Percentiles rank a stretch among this genome's conserved stretches.
Conservation (phyloP, 2,888 invertebrate genomes). For the Callyntrura guangdongensis region DNA sequence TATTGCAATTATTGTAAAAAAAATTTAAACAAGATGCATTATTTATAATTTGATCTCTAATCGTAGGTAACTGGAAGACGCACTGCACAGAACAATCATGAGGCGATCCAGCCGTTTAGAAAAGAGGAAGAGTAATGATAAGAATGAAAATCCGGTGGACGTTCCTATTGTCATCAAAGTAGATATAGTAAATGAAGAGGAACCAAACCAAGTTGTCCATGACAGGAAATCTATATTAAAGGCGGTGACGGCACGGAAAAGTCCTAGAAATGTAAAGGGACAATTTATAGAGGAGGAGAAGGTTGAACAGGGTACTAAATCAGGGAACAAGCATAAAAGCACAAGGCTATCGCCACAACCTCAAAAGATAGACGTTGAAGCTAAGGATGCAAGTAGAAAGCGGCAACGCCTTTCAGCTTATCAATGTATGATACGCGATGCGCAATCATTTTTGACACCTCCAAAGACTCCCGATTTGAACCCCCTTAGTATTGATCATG, state of each 20-base stretch:
- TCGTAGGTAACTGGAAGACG: not conserved
- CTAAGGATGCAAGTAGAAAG: not conserved
- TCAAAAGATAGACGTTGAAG: not conserved
- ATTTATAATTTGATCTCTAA: too few relatives aligned
- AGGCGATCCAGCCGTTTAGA: constrained; percentile 48
- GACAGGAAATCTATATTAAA: not conserved
- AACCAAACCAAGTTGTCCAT: not conserved
- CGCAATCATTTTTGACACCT: constrained; percentile 22
- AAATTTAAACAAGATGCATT: not conserved
- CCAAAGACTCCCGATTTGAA: constrained; percentile 12
- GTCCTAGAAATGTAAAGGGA: not conserved
- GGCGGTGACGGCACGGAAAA: not conserved
- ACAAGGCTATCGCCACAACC: not conserved
- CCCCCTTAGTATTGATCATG: constrained; percentile 68
- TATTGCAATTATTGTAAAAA: not conserved
- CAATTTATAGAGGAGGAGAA: not conserved
- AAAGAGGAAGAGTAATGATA: not conserved
- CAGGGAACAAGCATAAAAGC: not conserved
- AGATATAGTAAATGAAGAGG: not conserved
- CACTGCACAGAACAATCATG: constrained; percentile 26
- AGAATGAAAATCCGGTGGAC: not conserved
- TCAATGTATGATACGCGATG: constrained; percentile 56
- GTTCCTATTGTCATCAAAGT: not conserved
- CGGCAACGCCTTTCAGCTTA: constrained; percentile 56
- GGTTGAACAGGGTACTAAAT: not conserved